phyloP scores from a whole-genome alignment of 2,888 invertebrate genomes.

The Iselma pallidipennis region DNA sequence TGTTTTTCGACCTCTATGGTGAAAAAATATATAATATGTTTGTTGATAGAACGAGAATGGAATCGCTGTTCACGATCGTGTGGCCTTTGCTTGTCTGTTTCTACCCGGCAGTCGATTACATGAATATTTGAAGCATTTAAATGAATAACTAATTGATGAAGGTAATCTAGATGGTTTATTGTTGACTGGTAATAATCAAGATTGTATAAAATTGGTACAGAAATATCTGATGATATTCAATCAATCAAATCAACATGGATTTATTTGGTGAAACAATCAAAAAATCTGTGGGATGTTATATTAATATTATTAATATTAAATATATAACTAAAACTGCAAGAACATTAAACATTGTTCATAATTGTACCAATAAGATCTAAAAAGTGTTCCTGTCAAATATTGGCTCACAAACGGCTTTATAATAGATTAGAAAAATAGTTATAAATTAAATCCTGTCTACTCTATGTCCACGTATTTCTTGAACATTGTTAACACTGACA shows the following conservation, averaged over 20 bases:
- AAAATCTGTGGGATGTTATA: conserved; percentile 74
- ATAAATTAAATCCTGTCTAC: too few species aligned
- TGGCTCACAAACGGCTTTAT: too few species aligned
- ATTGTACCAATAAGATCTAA: too few species aligned
- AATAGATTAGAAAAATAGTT: too few species aligned
- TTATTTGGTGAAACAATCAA: conserved; percentile 66
- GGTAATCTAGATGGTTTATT: conserved; percentile 85
- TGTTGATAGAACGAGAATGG: conserved; percentile 74
- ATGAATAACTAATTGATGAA: conserved; percentile 69
- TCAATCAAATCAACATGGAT: conserved; percentile 77
- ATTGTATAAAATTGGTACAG: conserved; percentile 81
- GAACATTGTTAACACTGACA: too few species aligned
- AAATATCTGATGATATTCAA: conserved; percentile 90
- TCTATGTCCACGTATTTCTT: too few species aligned
- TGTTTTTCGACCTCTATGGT: too few species aligned
- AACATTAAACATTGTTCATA: too few species aligned
- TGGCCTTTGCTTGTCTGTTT: conserved; percentile 88
- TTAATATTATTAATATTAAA: too few species aligned
- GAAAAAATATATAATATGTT: too few species aligned
- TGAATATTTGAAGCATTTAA: conserved; percentile 76
- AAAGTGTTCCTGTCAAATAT: too few species aligned
- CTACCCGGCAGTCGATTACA: conserved; percentile 78
- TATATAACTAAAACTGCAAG: too few species aligned
- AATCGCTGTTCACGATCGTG: conserved; percentile 83
- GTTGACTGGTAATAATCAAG: conserved; percentile 77